Evolutionary conservation across 2,888 invertebrate genomes (phyloP), one percentile per base, ranked within the genome.

Genomic region (Philereme vetulata): DNA sequence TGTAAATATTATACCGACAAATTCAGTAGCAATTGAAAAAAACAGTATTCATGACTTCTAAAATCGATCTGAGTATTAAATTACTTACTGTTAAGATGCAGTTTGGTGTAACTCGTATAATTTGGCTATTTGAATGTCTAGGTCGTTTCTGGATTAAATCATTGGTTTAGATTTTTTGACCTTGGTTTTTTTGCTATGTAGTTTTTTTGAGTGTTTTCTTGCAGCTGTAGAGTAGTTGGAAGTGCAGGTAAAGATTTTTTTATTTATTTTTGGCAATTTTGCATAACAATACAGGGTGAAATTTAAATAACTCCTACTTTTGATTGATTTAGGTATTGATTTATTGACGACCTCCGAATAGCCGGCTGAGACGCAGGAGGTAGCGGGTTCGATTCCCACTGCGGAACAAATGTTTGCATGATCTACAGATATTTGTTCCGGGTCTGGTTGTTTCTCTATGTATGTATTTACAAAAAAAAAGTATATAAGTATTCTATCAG

Each of bases 111-210:
- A 59, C 21, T 21, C 70, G 84, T 81, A 87, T 88, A 90, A 88
- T 89, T 85, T 72, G 66, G 68, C 74, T 81, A 85, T 90, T 87
- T 84, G 65, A 68, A 52, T 72, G 86, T 82, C 84, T 80, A 74
- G 85, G 84, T 85, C 82, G 76, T 66, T 67, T 67, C 71, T 78
- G 81, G 75, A 82, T 51, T 84, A 72, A 76, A 56, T 67, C 55
- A 56, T 55, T 56, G 40, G 47, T 59, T 43, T 59, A 42, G 56
- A 53, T 45, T 60, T 60, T 55, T 63, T 79, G 80, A 80, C 80
- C 82, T 83, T 85, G 76, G 64, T 64, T 55, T 0, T 8, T 8
- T 6, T 38, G 6, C 5, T 35, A 35, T 35, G 1, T 6, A 2
- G 35, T 7, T 6, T 35, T 7, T 35, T 35, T 35, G 1, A 6